Base-by-base conservation (phyloP, 1,140 invertebrate genomes). In the Araneus ventricosus region DNA sequence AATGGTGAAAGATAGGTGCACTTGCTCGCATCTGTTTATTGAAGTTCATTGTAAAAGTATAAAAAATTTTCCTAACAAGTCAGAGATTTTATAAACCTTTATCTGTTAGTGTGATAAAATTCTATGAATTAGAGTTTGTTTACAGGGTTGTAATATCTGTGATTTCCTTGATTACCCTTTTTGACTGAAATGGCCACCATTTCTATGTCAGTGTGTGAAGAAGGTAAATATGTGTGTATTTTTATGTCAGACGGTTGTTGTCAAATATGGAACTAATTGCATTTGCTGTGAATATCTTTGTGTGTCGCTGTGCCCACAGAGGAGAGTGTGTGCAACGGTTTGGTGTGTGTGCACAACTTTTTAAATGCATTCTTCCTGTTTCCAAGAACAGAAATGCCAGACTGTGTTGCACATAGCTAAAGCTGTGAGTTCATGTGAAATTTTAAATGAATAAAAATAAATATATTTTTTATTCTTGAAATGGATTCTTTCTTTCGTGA, bases 381-480 rank as follows among this genome's bases (percentile, higher is more conserved):
- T 61, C 27, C 27, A 67, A 67, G 61, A 8, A 67, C 14, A 67
- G 24, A 52, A 52, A n/a, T 67, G n/a, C 24, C 61, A 27, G n/a
- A 2, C 24, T 10, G 7, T 14, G 8, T 27, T 67, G 27, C 24
- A 24, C 20, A 61, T 20, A 61, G 24, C 24, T 67, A n/a, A 67
- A 67, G 61, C 61, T 67, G 27, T 61, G 59, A 61, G 27, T 27
- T n/a, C 10, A 67, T 27, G 61, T 27, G n/a, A 67, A n/a, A 30
- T 67, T 67, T 67, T 67, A 67, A 67, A 27, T 67, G 61, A 67
- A 67, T 67, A 67, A 67, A 67, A 67, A 27, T 63, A 63, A 63
- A n/a, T 63, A 67, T 67, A 67, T 67, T 67, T 67, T 67, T 67
- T 67, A 67, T 52, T 52, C 45, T 52, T 52, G 45, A 52, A 14